Conservation (phyloP, 53 echinoderm and acorn worm species). For the Astropecten irregularis region DNA sequence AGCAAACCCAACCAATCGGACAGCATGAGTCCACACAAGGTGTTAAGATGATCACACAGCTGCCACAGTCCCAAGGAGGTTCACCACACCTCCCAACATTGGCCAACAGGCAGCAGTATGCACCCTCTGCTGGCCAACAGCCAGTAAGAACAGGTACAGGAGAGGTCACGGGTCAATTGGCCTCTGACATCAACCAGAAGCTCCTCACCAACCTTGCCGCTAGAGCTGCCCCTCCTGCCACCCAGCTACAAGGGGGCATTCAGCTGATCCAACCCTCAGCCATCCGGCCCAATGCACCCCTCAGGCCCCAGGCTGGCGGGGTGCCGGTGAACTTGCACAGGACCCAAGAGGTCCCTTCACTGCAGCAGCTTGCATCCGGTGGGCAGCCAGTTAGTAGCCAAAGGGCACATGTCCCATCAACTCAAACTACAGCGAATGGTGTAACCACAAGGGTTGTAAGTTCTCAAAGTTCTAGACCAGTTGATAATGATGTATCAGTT, state of each 20-base stretch:
- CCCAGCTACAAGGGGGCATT: too few relatives aligned
- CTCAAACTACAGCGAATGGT: conserved; percentile 5
- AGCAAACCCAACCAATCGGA: conserved; percentile 14
- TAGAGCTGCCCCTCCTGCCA: background rate
- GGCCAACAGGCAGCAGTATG: background rate
- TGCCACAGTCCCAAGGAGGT: conserved; percentile 12
- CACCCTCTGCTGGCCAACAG: background rate
- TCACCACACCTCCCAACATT: background rate
- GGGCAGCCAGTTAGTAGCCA: background rate
- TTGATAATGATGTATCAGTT: too few relatives aligned
- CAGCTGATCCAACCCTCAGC: conserved; percentile 45
- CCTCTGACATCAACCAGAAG: conserved; percentile 31
- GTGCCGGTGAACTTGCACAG: background rate
- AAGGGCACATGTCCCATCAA: background rate
- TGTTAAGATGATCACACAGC: conserved; percentile 12
- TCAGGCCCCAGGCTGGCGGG: background rate
- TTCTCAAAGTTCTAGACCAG: too few relatives aligned
- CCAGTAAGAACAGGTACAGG: background rate
- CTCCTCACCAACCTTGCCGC: conserved; percentile 9
- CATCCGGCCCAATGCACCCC: conserved; percentile 14
- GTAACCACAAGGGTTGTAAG: background rate
- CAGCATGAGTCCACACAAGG: conserved; percentile 39
- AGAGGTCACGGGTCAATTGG: background rate
- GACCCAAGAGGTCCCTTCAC: conserved; percentile 15
- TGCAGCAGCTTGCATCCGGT: conserved; percentile 49